Conservation (phyloP, 2,113 vertebrate genomes). For the Corythaixoides concolor region DNA sequence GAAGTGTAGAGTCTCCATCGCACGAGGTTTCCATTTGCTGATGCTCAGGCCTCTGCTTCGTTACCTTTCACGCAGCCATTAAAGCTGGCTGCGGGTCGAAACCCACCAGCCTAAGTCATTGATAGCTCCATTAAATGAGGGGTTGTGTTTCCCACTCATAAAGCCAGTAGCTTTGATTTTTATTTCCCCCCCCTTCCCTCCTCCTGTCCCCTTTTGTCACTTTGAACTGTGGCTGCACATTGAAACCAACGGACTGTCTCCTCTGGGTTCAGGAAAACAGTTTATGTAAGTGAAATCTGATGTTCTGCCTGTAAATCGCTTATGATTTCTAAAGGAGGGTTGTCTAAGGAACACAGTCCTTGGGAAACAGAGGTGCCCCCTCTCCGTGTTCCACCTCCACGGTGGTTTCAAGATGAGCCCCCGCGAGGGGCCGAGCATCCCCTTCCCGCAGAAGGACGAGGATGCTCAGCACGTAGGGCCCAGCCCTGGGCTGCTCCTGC, state of each 20-base stretch:
- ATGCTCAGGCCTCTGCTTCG: neutral
- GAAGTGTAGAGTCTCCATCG: neutral
- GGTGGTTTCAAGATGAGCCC: neutral
- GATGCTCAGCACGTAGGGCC: neutral
- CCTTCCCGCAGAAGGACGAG: neutral
- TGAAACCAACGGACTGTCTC: neutral
- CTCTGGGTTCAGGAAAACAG: neutral
- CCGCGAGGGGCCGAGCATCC: neutral
- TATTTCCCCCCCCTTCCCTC: rapidly evolving
- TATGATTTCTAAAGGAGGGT: neutral
- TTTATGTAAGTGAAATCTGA: neutral
- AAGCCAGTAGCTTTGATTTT: neutral
- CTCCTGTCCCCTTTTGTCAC: neutral
- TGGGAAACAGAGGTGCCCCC: neutral
- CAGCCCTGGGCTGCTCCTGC: neutral
- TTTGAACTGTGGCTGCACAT: neutral
- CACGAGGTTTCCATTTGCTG: neutral
- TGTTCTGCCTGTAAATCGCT: neutral
- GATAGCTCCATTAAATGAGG: neutral
- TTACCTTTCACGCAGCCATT: neutral
- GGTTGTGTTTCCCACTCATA: neutral
- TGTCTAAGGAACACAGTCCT: neutral
- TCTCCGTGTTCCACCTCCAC: rapidly evolving
- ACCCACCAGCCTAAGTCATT: neutral
- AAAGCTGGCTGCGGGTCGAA: neutral